Evolutionary conservation across 2,797 vertebrate species (phyloP), one percentile per base, ranked within the genome.

Genomic region (Pseudochaenichthys georgianus): DNA sequence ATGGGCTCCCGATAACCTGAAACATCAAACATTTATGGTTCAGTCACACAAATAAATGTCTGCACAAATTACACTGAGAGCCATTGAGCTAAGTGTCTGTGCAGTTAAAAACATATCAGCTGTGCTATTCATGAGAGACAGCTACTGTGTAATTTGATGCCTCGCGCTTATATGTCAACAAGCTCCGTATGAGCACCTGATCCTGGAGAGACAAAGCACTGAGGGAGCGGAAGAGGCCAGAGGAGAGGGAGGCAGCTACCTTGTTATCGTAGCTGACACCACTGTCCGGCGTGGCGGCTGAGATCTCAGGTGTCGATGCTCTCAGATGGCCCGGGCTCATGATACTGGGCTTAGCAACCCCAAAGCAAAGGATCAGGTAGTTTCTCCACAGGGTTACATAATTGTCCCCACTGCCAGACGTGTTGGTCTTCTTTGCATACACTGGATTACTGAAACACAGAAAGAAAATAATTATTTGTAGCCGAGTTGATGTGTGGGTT

Each of bases 291-390:
- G 96, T 96, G 70, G 96, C 95, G 11, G 97, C 94, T 85, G 95
- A 94, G 87, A 99, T 99, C 92, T 99, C 98, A 48, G 98, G 96
- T 61, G 97, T 99, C 73, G 98, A 99, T 13, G 97, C 96, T 91
- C 98, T 95, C 85, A 99, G 92, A 86, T 99, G 98, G 70, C 98
- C 97, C 0, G 97, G 95, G 88, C 98, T 99, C 97, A 99, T 99
- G 90, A 99, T 97, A 84, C 97, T 99, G 81, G 98, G 98, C 81
- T 97, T 98, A 87, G 98, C 98, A 47, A 98, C 97, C 60, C 97
- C 98, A 84, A 99, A 98, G 86, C 98, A 99, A 77, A 99, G 96
- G 91, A 99, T 99, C 80, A 99, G 95, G 87, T 99, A 99, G 91
- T 99, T 99, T 87, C 98, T 96, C 98, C 98, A 99, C 83, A 99